Evolutionary conservation across 1,140 invertebrate genomes (phyloP).

Genomic region (Trachymyrmex septentrionalis): DNA sequence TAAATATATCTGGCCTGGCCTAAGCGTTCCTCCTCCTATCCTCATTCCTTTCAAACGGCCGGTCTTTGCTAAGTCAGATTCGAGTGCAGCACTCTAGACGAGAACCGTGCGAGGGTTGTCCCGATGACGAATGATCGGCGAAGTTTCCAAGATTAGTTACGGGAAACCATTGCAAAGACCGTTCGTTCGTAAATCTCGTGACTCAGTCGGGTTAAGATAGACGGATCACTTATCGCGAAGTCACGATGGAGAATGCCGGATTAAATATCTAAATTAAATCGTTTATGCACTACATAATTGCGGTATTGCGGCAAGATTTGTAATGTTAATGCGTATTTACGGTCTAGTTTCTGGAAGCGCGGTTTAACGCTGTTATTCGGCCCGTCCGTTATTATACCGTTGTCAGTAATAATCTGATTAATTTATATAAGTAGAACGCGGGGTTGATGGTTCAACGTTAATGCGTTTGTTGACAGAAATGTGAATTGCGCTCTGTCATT

Average conservation of each 20-base stretch:
- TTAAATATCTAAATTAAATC: constrained; percentile 12
- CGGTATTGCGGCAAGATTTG: not conserved
- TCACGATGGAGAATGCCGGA: constrained; percentile 20
- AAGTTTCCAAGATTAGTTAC: constrained; percentile 44
- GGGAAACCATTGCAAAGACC: constrained; percentile 1
- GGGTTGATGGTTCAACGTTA: not conserved
- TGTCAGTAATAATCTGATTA: constrained; percentile 21
- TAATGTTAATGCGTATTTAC: constrained; percentile 7
- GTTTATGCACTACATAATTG: not conserved
- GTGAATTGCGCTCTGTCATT: not conserved
- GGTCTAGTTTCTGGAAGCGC: not conserved
- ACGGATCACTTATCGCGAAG: not conserved
- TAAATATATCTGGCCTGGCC: constrained; percentile 81
- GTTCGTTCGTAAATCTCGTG: constrained; percentile 18
- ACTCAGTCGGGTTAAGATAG: constrained; percentile 30
- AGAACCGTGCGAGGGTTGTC: constrained; percentile 4
- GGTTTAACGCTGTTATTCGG: not conserved
- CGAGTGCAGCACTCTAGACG: constrained; percentile 37
- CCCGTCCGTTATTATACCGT: not conserved
- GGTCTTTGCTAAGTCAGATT: constrained; percentile 59
- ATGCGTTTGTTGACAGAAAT: not conserved
- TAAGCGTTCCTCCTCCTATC: constrained; percentile 70
- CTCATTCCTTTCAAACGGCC: constrained; percentile 73
- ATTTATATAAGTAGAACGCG: constrained; percentile 24
- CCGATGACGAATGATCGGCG: constrained; percentile 44